Evolutionary conservation across 2,888 invertebrate species (phyloP).

Genomic region (Lepeophtheirus nordmannii): DNA sequence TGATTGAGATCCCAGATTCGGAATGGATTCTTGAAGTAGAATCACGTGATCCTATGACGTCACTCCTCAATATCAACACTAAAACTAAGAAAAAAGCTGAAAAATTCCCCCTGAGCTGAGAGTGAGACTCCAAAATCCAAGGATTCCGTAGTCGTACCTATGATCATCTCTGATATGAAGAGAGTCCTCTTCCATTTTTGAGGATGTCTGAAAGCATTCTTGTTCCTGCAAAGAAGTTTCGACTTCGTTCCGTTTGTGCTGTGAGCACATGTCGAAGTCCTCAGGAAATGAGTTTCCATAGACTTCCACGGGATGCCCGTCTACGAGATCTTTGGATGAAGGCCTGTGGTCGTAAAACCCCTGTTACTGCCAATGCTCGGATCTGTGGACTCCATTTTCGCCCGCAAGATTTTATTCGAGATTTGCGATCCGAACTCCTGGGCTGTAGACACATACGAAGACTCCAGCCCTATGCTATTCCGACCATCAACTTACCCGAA

Average conservation of each 20-base stretch:
- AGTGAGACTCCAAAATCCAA: too few species aligned
- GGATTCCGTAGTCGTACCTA: too few species aligned
- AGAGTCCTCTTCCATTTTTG: too few species aligned
- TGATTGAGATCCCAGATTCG: too few species aligned
- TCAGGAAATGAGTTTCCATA: not conserved
- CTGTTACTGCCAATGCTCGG: not conserved
- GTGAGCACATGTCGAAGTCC: not conserved
- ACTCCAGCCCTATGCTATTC: not conserved
- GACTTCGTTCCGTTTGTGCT: not conserved
- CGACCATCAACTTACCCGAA: not conserved
- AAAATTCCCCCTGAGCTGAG: too few species aligned
- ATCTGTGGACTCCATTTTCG: not conserved
- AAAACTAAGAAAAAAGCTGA: too few species aligned
- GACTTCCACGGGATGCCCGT: not conserved
- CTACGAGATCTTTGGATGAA: slow-evolving; percentile 5
- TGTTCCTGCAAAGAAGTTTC: not conserved
- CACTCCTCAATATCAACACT: too few species aligned
- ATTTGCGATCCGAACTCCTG: not conserved
- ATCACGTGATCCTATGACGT: too few species aligned
- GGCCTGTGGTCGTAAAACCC: not conserved
- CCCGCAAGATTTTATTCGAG: not conserved
- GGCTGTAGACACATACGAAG: not conserved
- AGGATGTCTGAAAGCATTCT: too few species aligned
- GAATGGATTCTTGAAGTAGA: too few species aligned
- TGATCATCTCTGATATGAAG: too few species aligned